Base-by-base conservation (phyloP, 1,140 invertebrate genomes). In the Bombus haemorrhoidalis region DNA sequence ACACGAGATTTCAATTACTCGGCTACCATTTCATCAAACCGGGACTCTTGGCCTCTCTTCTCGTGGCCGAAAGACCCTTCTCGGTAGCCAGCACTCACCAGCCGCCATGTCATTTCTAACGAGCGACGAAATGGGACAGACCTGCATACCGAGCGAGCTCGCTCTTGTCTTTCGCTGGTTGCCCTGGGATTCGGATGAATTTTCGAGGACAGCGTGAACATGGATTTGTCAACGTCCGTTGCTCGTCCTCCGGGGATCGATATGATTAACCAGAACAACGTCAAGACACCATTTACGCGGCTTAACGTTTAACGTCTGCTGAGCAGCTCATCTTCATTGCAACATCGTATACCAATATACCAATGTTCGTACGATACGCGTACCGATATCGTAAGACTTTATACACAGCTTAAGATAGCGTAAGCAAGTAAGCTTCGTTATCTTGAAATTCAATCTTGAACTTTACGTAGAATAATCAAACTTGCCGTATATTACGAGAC, bases 1-100 rank as follows among this genome's bases (percentile, higher is more conserved):
- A 94, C 92, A 94, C 89, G 93, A 93, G 90, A 94, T 94, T 93
- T 94, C 93, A 94, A 94, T 93, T 94, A 94, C 92, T 90, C 86
- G 87, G 90, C 91, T 92, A 91, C 91, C 91, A 92, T 94, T 94
- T 93, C 91, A 90, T 94, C 91, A 91, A 92, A 91, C 75, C 85
- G 88, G 86, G 81, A 88, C 90, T 83, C 85, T 76, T 79, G 75
- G 53, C 72, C 68, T 75, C 39, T 62, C 66, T 73, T 79, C 39
- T 41, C 73, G 78, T 69, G 75, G 69, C 79, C 80, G 64, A 78
- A 34, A 83, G 79, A 89, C 86, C 85, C 86, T 92, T 32, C 53
- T 12, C 78, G 76, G 72, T 66, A 87, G 47, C 68, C 57, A 87
- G 39, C 53, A 53, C 59, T 66, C 64, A 10, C 41, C 41, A 75